Evolutionary conservation across 1,140 invertebrate species (phyloP).

Genomic region (Capitella teleta): DNA sequence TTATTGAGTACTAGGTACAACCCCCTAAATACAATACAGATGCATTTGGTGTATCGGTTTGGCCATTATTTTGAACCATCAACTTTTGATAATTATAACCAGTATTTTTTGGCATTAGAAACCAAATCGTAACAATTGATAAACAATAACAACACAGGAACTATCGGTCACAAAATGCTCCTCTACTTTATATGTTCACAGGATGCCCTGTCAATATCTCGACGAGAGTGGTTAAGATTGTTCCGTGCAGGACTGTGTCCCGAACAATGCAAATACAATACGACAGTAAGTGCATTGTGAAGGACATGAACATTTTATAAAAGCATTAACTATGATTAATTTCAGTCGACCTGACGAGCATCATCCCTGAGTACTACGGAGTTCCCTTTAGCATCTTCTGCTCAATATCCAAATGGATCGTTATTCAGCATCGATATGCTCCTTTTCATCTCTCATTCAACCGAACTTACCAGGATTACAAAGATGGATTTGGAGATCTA

Average conservation of each 20-base stretch:
- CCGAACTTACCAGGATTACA: conserved; percentile 14
- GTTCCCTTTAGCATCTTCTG: not conserved
- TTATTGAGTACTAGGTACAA: too few relatives aligned
- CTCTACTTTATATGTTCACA: not conserved
- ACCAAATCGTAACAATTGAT: too few relatives aligned
- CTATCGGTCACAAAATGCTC: too few relatives aligned
- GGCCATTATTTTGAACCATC: too few relatives aligned
- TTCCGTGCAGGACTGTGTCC: not conserved
- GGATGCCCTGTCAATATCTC: not conserved
- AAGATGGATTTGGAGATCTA: conserved; percentile 13
- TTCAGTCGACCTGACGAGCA: not conserved
- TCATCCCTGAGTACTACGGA: not conserved
- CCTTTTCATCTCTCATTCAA: conserved; percentile 6
- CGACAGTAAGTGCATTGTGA: not conserved
- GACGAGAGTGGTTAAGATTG: not conserved
- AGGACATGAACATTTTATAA: too few relatives aligned
- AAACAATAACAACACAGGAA: too few relatives aligned
- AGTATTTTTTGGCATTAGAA: too few relatives aligned
- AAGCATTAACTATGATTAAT: too few relatives aligned
- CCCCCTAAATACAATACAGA: too few relatives aligned
- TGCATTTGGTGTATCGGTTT: too few relatives aligned
- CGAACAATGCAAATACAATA: not conserved
- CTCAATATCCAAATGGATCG: not conserved
- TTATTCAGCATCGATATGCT: not conserved
- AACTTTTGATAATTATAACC: too few relatives aligned